Evolutionary conservation across 2,797 vertebrate species (phyloP), one percentile per base, ranked within the genome.

Genomic region (Melanotaenia pygmaea): DNA sequence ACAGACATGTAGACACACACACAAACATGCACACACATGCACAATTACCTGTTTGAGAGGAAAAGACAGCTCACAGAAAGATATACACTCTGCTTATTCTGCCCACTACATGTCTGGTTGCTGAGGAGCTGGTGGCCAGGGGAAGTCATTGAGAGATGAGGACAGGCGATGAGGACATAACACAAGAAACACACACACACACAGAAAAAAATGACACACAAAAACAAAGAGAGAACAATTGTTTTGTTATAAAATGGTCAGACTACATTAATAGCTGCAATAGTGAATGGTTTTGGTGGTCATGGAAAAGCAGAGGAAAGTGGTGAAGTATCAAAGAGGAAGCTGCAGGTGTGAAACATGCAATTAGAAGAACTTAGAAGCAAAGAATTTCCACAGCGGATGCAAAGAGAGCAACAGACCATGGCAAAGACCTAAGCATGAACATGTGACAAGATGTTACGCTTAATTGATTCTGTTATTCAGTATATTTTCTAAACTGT

Each of bases 21-120:
- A 73, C 28, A 74, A 11, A 37, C 1, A 34, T 34, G 32, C 11
- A 57, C 22, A 74, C 7, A 72, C 53, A 63, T 30, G 35, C 30
- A 53, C 67, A 87, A 70, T 94, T 91, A 93, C 91, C 93, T 93
- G 89, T 90, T 92, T 84, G 59, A 91, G 89, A 83, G 53, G 76
- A 90, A 89, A 86, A 91, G 88, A 59, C 22, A 59, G 80, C 84
- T 90, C 79, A 86, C 75, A 89, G 77, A 83, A 79, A 73, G 32
- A 77, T 76, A 66, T 63, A 68, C 7, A 40, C 61, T 70, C 72
- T 81, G 81, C 59, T 76, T 70, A 43, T 64, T 66, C 83, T 79
- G 86, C 58, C 60, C 75, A 86, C 90, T 93, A 94, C 92, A 94
- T 94, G 79, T 81, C 91, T 85, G 77, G 83, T 64, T 67, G 79